Evolutionary conservation across 2,888 invertebrate species (phyloP).

Genomic region (Nomada ruficornis): DNA sequence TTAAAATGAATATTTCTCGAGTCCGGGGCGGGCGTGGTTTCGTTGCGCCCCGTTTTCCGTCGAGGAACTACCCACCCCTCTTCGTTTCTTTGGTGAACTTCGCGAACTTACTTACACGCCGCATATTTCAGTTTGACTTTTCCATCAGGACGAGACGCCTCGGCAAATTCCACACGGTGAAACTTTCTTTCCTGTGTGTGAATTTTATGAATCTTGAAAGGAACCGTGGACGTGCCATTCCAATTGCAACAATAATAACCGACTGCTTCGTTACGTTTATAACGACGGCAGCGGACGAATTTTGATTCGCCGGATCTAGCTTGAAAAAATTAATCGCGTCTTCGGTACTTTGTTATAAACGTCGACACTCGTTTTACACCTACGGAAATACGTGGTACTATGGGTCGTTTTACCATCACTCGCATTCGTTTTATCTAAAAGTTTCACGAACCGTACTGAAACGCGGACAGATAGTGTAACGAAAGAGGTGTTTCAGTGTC

Average conservation of each 20-base stretch:
- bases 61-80: not conserved
- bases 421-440: not conserved
- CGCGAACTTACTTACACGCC: not conserved
- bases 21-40: conserved; percentile 60
- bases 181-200: not conserved
- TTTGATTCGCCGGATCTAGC: too few species aligned
- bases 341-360: too few species aligned
- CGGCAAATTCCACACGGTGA: not conserved
- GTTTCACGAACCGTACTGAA: not conserved
- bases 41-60: conserved; percentile 6
- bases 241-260: not conserved
- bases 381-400: too few species aligned
- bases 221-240: not conserved
- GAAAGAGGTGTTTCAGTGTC: not conserved
- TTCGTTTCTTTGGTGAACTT: conserved; percentile 16
- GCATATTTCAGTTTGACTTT: conserved; percentile 28
- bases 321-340: too few species aligned
- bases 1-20: conserved; percentile 79
- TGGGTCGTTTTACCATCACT: not conserved
- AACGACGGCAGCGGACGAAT: too few species aligned
- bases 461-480: not conserved
- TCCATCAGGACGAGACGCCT: not conserved
- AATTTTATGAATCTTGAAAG: not conserved
- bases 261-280: too few species aligned
- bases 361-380: too few species aligned